Conservation (phyloP, 1,140 invertebrate species). For the Coptotermes formosanus region DNA sequence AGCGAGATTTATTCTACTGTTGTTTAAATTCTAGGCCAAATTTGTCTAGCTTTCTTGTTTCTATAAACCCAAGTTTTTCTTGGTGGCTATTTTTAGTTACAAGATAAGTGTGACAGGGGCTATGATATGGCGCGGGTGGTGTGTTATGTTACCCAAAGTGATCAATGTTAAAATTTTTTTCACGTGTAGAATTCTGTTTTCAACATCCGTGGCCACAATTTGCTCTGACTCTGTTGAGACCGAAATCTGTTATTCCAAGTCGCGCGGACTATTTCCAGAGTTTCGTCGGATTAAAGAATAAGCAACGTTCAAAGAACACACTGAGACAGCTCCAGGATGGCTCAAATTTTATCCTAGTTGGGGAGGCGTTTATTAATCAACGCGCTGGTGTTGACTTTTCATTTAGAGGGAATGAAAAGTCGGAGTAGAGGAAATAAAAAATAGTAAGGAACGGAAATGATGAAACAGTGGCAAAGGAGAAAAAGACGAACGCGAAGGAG, state of each 20-base stretch:
- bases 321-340: background rate
- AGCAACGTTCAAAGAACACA: background rate
- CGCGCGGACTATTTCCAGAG: background rate
- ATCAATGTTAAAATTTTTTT: too few species aligned
- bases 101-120: too few species aligned
- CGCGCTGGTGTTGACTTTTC: background rate
- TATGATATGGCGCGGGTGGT: too few species aligned
- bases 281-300: background rate
- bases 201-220: too few species aligned
- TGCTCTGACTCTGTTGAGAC: too few species aligned
- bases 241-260: background rate
- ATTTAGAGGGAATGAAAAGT: background rate
- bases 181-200: too few species aligned
- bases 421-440: background rate
- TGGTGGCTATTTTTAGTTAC: too few species aligned
- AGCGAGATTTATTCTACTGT: too few species aligned
- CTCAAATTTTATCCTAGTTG: background rate
- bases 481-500: background rate
- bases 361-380: conserved; percentile 13
- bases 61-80: too few species aligned
- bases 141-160: too few species aligned
- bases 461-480: background rate
- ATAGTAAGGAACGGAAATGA: background rate
- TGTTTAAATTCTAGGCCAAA: too few species aligned
- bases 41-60: too few species aligned